Percentiles rank a stretch among this genome's conserved stretches.
Evolutionary conservation across 2,888 invertebrate genomes (phyloP).

Genomic region (Norana najaformis): DNA sequence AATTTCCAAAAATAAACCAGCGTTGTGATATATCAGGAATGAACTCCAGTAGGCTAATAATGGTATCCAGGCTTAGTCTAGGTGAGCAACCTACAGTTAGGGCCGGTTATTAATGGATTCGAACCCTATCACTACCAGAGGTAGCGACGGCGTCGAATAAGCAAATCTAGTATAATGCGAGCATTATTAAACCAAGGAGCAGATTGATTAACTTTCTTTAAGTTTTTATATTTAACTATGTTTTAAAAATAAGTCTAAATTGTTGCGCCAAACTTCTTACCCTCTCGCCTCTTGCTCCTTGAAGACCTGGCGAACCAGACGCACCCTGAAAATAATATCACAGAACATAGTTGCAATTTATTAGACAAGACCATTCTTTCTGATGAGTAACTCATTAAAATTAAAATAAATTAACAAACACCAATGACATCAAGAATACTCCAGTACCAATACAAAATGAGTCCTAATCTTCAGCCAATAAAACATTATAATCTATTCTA

Average conservation of each 20-base stretch:
- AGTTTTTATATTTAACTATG: background rate
- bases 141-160: too few species aligned
- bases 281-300: background rate
- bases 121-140: too few species aligned
- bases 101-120: too few species aligned
- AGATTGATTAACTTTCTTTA: too few species aligned
- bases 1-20: too few species aligned
- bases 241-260: background rate
- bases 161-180: too few species aligned
- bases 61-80: too few species aligned
- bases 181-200: background rate
- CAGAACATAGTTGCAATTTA: background rate
- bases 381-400: background rate
- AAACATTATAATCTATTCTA: background rate
- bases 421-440: background rate
- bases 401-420: background rate
- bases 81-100: too few species aligned
- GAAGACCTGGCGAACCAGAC: background rate
- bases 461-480: background rate
- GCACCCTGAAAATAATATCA: constrained; percentile 6
- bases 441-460: background rate
- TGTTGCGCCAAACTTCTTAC: background rate
- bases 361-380: background rate
- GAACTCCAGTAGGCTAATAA: too few species aligned
- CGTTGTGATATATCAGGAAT: too few species aligned